Base-by-base conservation (phyloP, 1,140 invertebrate genomes). In the Drosophila elegans region DNA sequence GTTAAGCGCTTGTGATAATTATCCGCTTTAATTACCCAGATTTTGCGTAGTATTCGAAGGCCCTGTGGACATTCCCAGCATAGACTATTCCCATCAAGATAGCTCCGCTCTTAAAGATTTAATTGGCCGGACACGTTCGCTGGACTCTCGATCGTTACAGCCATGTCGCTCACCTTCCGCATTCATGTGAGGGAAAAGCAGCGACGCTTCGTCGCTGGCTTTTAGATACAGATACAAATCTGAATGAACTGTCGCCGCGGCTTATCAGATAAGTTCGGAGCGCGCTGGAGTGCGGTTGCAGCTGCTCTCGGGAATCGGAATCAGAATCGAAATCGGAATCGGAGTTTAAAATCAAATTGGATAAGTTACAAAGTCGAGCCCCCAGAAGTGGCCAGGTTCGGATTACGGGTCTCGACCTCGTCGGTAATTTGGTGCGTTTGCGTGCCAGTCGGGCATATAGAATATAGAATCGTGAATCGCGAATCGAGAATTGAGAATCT, bases 191-290 rank as follows among this genome's bases (percentile, higher is more conserved):
- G 64, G 78, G 69, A 66, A 72, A 66, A 46, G 51, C 49, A 29
- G 74, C 74, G 62, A 49, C 52, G 75, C 68, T 74, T 76, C 66
- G 75, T 67, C 36, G 75, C 54, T 78, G 53, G 57, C 59, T 77
- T 74, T 69, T 27, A 62, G 49, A 60, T 73, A 64, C 46, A 76
- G 84, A 88, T 89, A 89, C 61, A 83, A 89, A 89, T 89, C 84
- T 89, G 77, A 89, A 89, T 80, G 80, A 74, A 89, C 69, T 89
- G 80, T 84, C 77, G 84, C 62, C 39, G 68, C 69, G 61, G 84
- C 80, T 89, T 89, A 89, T 89, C 84, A 89, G 84, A 89, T 80
- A 89, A 83, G 76, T 89, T 89, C 45, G 67, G 80, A 84, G 55
- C 84, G 84, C 80, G 79, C 73, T 89, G 45, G 76, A 78, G 84